Base-by-base conservation (phyloP, 2,113 vertebrate genomes). In the Amia ocellicauda region DNA sequence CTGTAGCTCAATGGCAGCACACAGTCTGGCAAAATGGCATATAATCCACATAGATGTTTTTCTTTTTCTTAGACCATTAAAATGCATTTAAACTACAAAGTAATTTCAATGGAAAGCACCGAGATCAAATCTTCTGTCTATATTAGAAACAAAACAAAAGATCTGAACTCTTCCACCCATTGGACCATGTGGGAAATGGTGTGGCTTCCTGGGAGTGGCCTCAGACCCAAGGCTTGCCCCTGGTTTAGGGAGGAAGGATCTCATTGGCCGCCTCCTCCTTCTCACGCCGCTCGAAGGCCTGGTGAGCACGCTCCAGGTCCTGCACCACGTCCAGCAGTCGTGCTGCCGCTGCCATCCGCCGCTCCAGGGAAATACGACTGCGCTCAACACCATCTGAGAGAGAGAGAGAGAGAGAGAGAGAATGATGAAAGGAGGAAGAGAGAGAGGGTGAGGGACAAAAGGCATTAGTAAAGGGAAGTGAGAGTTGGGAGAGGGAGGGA, bases 231-330 rank as follows among this genome's bases (percentile, higher is more conserved):
- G 31, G 31, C 31, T 11, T 11, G 11, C 31, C 31, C 11, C 31
- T 36, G 63, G 55, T 73, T 71, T 85, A 91, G 45, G 74, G 71
- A 54, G 74, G 69, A 1, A 83, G 73, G 23, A 80, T 79, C 8
- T 82, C 74, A 11, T 58, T 58, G 42, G 70, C 53, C 27, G 40
- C 55, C 20, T 80, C 84, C 51, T 86, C 83, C 55, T 67, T 74
- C 45, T 92, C 91, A 66, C 66, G 77, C 58, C 29, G 64, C 75
- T 88, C 87, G 73, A 92, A 93, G 50, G 85, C 76, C 43, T 80
- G 70, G 1, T 95, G 93, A 60, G 86, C 88, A 40, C 67, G 69
- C 55, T 94, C 91, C 82, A 95, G 76, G 57, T 91, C 89, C 26
- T 78, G 75, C 0, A 94, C 83, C 20, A 91, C 86, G 7, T 78